Conservation (phyloP, 2,888 invertebrate genomes). For the Thecophora atra region DNA sequence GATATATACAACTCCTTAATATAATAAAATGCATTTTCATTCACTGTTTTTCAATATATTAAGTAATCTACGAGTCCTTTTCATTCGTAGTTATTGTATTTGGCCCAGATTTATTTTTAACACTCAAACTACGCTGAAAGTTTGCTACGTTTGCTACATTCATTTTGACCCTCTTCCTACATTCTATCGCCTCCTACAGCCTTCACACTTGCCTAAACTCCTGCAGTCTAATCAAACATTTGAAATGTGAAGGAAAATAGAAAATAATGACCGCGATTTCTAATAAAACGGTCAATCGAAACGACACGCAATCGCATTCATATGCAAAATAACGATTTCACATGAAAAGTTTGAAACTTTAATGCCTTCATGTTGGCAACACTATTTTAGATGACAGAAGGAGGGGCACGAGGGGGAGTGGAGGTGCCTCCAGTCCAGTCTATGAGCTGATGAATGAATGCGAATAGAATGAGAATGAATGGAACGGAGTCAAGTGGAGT, state of each 20-base stretch:
- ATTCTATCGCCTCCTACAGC: not conserved
- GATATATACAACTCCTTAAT: too few species aligned
- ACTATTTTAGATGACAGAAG: not conserved
- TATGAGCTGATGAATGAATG: too few species aligned
- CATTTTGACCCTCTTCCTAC: not conserved
- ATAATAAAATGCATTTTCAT: too few species aligned
- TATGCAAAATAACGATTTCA: constrained; percentile 41
- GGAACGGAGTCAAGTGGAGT: too few species aligned
- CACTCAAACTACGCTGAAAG: too few species aligned
- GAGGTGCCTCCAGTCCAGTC: too few species aligned
- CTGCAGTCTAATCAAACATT: not conserved
- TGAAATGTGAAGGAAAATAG: not conserved
- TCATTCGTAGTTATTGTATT: too few species aligned
- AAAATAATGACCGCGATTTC: constrained; percentile 18
- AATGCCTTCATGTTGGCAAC: not conserved
- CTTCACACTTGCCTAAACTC: not conserved
- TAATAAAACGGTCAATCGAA: constrained; percentile 48
- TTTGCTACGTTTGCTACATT: not conserved
- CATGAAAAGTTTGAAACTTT: constrained; percentile 28
- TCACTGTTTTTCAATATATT: too few species aligned
- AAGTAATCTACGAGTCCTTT: too few species aligned
- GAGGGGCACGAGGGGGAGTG: not conserved
- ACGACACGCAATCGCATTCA: constrained; percentile 43
- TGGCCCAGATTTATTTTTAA: too few species aligned
- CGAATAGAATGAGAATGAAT: too few species aligned